These are phyloP conservation scores for Sphaerophoria taeniata DNA, from an alignment of 2,888 invertebrate species.

Conservation along the genomic window DNA sequence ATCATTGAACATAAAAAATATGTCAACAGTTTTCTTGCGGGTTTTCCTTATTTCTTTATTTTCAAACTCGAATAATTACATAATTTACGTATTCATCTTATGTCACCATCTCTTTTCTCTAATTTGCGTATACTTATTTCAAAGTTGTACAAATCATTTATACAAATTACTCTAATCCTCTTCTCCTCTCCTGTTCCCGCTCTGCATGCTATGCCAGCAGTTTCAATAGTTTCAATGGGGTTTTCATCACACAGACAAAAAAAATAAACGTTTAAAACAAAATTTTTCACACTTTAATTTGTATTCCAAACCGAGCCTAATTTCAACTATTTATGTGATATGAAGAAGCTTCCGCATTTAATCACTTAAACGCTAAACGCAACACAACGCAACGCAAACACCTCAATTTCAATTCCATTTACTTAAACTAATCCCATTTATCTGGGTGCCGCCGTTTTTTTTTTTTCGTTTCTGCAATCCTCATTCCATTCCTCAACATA, in stretches of 20 bases:
- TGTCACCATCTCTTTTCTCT: constrained; percentile 43
- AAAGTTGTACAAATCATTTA: neutral
- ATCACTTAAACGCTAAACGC: constrained; percentile 49
- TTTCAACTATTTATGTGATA: constrained; percentile 24
- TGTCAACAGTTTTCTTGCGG: constrained; percentile 31
- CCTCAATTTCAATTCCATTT: constrained; percentile 37
- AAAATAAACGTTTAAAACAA: neutral
- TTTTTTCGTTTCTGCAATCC: neutral
- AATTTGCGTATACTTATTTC: constrained; percentile 21
- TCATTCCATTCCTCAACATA: constrained; percentile 24
- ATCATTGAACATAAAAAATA: constrained; percentile 39
- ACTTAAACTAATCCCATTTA: constrained; percentile 35
- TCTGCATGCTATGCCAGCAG: neutral
- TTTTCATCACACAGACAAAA: neutral
- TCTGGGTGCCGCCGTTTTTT: constrained; percentile 11
- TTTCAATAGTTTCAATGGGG: constrained; percentile 2
- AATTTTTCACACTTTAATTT: constrained; percentile 33
- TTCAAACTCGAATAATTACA: constrained; percentile 14
- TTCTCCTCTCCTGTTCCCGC: neutral
- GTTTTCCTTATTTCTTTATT: constrained; percentile 59
- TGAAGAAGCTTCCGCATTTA: constrained; percentile 66
- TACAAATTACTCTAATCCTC: neutral
- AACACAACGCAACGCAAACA: constrained; percentile 35
- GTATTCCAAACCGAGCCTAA: constrained; percentile 55
- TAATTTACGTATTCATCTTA: constrained; percentile 62